A percentile compares a stretch with the other conserved stretches of the same genome.
These are phyloP conservation scores for Tetragonula carbonaria DNA, from an alignment of 2,888 invertebrate species.

Conservation along the genomic window DNA sequence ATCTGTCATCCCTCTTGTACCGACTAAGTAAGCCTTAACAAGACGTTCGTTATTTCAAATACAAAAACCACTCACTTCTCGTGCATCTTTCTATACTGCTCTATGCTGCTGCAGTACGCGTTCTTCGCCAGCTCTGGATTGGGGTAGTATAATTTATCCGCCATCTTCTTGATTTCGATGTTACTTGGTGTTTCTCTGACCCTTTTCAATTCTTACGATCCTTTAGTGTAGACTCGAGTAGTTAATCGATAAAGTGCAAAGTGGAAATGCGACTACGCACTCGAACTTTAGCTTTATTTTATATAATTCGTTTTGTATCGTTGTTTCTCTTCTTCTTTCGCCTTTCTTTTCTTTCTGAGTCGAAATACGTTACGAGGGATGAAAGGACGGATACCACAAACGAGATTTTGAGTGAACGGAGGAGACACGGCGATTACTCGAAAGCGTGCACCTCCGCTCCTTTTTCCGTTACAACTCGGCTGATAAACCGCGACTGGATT, in stretches of 20 bases:
- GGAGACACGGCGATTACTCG: conserved; percentile 24
- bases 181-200: conserved; percentile 12
- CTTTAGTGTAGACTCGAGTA: conserved; percentile 10
- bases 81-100: conserved; percentile 93
- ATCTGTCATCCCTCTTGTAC: conserved; percentile 4
- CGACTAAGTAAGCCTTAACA: not conserved
- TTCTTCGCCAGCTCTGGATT: conserved; percentile 86
- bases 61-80: conserved; percentile 84
- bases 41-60: not conserved
- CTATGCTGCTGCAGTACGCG: conserved; percentile 89
- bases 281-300: not conserved
- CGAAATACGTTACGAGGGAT: not conserved
- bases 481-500: conserved; percentile 66
- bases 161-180: conserved; percentile 72
- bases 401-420: conserved; percentile 34
- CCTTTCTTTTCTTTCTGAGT: not conserved
- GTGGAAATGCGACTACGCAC: not conserved
- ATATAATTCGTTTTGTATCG: not conserved
- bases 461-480: conserved; percentile 51
- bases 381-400: conserved; percentile 29
- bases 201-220: conserved; percentile 20
- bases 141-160: conserved; percentile 86
- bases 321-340: too few relatives aligned
- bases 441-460: conserved; percentile 32
- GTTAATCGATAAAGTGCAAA: conserved; percentile 40